Evolutionary conservation across 1,140 invertebrate genomes (phyloP), one percentile per base, ranked within the genome.

Genomic region (Linepithema humile): DNA sequence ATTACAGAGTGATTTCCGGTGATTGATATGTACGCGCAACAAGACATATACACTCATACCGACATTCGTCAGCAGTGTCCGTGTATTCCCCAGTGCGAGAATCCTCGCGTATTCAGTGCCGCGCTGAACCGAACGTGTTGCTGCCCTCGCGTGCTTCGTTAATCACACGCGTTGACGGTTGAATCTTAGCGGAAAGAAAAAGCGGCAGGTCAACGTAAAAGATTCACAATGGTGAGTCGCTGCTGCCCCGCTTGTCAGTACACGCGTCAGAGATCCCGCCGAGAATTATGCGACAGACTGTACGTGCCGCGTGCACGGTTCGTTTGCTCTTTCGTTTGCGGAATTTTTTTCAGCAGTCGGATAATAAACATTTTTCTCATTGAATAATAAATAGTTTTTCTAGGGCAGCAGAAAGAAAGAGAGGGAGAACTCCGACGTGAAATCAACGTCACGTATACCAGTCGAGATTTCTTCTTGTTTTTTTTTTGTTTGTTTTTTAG

Each of bases 361-460:
- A 82, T 89, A 87, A 85, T 87, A 88, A 87, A 87, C 69, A 75
- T 82, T 87, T 90, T 64, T 70, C 50, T 80, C 70, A 85, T 87
- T 82, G 70, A 83, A 82, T 83, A 70, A 87, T 84, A 72, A 86
- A 83, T 86, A 82, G 50, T 70, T 75, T 83, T 85, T 45, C 59
- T 40, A 64, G 29, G 23, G 32, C 32, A 26, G 59, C 32, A 23
- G 35, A 80, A n/a, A 57, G 32, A 57, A 20, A 50, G 26, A 35
- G 10, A 12, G 48, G 26, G 32, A 40, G 35, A 20, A 35, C 12
- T 65, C n/a, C 15, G 23, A 74, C 20, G 53, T 74, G 35, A 59
- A 72, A 82, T 74, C 38, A 43, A 64, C 43, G 38, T 78, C 43
- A 35, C 48, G n/a, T 40, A 12, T 65, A n/a, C 7, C 23, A 9